Evolutionary conservation across 2,888 invertebrate genomes (phyloP).

Genomic region (Metallyticus violacea): DNA sequence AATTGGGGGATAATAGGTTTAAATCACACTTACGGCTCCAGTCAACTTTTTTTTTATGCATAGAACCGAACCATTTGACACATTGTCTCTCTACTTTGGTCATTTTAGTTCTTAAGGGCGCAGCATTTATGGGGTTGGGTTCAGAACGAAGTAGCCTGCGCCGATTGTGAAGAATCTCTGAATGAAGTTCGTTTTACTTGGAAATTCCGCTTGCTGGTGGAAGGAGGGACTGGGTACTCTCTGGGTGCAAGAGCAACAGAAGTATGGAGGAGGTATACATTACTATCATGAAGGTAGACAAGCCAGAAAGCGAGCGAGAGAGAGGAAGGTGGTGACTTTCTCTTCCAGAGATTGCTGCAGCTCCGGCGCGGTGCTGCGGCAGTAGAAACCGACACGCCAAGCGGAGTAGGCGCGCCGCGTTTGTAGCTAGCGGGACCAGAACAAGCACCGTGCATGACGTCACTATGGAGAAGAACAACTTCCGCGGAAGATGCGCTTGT

Average conservation of each 20-base stretch:
- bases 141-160: too few species aligned
- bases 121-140: too few species aligned
- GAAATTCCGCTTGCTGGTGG: background rate
- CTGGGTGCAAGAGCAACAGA: background rate
- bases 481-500: background rate
- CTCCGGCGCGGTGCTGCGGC: background rate
- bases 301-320: background rate
- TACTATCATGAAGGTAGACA: background rate
- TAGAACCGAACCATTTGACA: too few species aligned
- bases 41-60: too few species aligned
- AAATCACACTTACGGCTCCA: too few species aligned
- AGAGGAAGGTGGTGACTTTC: conserved; percentile 1
- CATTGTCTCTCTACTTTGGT: too few species aligned
- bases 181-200: background rate
- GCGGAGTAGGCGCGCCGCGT: background rate
- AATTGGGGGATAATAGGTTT: too few species aligned
- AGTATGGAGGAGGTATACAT: background rate
- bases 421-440: background rate
- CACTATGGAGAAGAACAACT: background rate
- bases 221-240: background rate
- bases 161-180: background rate
- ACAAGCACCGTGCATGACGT: background rate
- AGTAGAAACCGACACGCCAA: background rate
- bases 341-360: background rate
- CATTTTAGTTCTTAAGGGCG: too few species aligned